These are phyloP conservation scores for Nyctibius grandis DNA, from an alignment of 2,797 vertebrate species.

Conservation along the genomic window DNA sequence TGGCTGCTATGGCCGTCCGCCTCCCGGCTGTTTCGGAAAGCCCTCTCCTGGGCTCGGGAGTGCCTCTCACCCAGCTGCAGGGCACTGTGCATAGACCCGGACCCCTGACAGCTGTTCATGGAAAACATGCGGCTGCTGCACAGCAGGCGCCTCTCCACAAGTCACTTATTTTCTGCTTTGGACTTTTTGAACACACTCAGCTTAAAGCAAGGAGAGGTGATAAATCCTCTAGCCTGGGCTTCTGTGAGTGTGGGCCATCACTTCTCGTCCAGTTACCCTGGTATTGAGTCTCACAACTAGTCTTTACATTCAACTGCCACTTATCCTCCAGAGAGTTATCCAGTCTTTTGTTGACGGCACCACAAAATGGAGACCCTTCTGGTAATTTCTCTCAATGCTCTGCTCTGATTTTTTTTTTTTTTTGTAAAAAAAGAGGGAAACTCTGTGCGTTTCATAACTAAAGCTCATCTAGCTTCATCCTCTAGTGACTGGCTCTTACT, in stretches of 20 bases:
- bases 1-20: background rate
- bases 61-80: background rate
- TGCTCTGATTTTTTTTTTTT: background rate
- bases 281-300: background rate
- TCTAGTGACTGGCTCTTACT: background rate
- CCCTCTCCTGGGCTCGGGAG: background rate
- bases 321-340: background rate
- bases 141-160: background rate
- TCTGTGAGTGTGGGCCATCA: background rate
- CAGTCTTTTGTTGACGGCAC: background rate
- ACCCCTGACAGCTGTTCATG: background rate
- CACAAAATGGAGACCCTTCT: background rate
- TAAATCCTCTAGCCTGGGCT: background rate
- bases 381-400: background rate
- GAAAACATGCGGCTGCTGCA: fast-evolving
- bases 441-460: background rate
- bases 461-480: background rate
- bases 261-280: background rate
- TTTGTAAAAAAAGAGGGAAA: background rate
- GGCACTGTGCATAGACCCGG: background rate
- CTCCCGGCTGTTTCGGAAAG: background rate
- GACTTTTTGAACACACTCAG: background rate
- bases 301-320: background rate
- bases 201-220: background rate
- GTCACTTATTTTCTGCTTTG: background rate